Evolutionary conservation across 2,888 invertebrate genomes (phyloP).

Genomic region (Incurvaria masculella): DNA sequence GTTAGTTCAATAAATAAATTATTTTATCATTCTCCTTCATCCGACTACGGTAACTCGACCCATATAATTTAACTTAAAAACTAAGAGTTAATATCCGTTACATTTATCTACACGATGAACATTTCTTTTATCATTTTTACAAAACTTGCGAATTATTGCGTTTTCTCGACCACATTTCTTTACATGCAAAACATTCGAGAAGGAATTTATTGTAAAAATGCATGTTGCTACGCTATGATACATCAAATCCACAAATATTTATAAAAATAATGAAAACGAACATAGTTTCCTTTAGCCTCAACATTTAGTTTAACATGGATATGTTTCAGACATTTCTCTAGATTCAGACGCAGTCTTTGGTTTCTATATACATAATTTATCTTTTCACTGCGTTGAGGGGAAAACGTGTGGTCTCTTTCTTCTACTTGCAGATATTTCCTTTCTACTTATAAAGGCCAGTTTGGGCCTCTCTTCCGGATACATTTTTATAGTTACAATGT

Average conservation of each 20-base stretch:
- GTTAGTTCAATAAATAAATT: conserved; percentile 50
- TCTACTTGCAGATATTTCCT: conserved; percentile 40
- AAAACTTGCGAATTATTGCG: too few species aligned
- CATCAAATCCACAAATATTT: too few species aligned
- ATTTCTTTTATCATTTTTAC: too few species aligned
- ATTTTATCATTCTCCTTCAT: conserved; percentile 24
- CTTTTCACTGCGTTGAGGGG: background rate
- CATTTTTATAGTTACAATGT: too few species aligned
- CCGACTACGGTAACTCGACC: background rate
- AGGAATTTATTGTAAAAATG: too few species aligned
- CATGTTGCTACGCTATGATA: too few species aligned
- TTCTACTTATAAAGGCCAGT: conserved; percentile 39
- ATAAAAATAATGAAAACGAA: too few species aligned
- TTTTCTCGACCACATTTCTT: too few species aligned
- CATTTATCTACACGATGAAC: too few species aligned
- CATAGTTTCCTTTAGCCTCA: too few species aligned
- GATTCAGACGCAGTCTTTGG: conserved; percentile 44
- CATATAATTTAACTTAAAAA: background rate
- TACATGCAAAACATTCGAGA: too few species aligned
- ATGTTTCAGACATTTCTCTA: background rate
- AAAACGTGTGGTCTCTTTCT: conserved; percentile 31
- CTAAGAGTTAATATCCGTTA: too few species aligned
- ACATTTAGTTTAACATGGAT: background rate
- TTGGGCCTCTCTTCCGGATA: conserved; percentile 16
- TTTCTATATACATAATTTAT: conserved; percentile 36